These are phyloP conservation scores for Cistogaster globosa DNA, from an alignment of 2,888 invertebrate species.

Conservation along the genomic window DNA sequence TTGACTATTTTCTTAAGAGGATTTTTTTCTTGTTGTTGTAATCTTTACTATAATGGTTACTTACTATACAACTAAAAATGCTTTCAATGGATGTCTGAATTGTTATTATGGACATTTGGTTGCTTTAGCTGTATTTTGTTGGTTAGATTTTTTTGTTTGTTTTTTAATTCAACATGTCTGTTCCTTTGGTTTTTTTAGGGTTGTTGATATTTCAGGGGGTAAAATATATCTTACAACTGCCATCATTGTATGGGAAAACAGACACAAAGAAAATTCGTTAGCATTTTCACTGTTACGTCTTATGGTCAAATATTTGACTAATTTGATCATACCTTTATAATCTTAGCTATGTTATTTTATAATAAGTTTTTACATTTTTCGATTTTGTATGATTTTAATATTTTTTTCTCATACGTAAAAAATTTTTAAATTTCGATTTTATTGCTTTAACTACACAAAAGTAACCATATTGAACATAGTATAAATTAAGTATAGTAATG, in stretches of 20 bases:
- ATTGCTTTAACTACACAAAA: no score
- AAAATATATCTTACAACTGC: slow-evolving; percentile 60
- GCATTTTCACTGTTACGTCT: slow-evolving; percentile 17
- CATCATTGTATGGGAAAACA: slow-evolving; percentile 15
- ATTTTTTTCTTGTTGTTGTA: slow-evolving; percentile 38
- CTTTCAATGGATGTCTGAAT: slow-evolving; percentile 70
- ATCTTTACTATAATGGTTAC: slow-evolving; percentile 66
- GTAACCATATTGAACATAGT: no score
- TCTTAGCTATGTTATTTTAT: no score
- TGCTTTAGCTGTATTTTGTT: slow-evolving; percentile 17
- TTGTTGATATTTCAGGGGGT: slow-evolving; percentile 26
- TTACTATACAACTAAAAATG: slow-evolving; percentile 65
- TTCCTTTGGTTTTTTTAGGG: background rate
- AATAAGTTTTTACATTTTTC: no score
- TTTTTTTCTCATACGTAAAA: no score
- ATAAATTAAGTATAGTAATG: no score
- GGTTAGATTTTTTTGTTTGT: slow-evolving; percentile 8
- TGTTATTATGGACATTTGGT: slow-evolving; percentile 58
- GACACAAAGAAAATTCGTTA: slow-evolving; percentile 7
- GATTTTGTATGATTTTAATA: no score
- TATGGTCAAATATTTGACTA: no score
- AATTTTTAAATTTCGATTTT: no score
- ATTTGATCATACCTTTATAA: no score
- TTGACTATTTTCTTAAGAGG: background rate
- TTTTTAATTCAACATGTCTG: slow-evolving; percentile 52